These are phyloP conservation scores for Rhizoglyphus robini DNA, from an alignment of 1,140 invertebrate species.

Conservation along the genomic window DNA sequence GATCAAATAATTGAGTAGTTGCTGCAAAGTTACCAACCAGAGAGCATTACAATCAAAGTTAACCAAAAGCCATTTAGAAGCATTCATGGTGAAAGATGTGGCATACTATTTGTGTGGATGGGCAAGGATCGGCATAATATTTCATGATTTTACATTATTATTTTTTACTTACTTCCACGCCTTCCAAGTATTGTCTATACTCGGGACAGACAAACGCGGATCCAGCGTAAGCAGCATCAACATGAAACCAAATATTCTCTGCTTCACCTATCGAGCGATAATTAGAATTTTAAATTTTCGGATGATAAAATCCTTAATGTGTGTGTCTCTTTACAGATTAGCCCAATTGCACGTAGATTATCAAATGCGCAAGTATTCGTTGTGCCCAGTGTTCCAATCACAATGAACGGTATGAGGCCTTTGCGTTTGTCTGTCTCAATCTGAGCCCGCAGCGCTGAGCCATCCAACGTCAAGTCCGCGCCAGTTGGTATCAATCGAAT, in stretches of 20 bases:
- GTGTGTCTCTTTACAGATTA: conserved; percentile 45
- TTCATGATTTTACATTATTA: neutral
- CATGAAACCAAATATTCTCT: conserved; percentile 65
- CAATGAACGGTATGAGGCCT: conserved; percentile 76
- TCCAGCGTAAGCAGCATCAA: conserved; percentile 78
- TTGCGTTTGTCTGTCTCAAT: conserved; percentile 51
- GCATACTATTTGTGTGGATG: conserved; percentile 48
- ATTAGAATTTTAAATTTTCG: too few species aligned
- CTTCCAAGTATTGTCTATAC: conserved; percentile 71
- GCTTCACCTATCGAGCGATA: conserved; percentile 31
- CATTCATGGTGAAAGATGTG: conserved; percentile 88
- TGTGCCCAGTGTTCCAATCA: conserved; percentile 74
- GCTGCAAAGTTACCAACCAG: neutral
- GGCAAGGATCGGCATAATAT: neutral
- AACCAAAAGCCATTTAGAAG: conserved; percentile 86
- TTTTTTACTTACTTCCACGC: conserved; percentile 49
- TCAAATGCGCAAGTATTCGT: conserved; percentile 88
- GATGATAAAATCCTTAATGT: neutral
- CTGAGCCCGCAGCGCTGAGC: conserved; percentile 23
- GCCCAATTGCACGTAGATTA: conserved; percentile 61
- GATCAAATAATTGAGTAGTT: neutral
- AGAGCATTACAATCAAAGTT: conserved; percentile 4
- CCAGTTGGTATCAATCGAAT: conserved; percentile 29
- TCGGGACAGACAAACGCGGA: conserved; percentile 88
- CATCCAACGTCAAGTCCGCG: conserved; percentile 26